These are phyloP conservation scores for Mormyrus proboscirostris DNA, from an alignment of 2,797 vertebrate species.

Conservation along the genomic window DNA sequence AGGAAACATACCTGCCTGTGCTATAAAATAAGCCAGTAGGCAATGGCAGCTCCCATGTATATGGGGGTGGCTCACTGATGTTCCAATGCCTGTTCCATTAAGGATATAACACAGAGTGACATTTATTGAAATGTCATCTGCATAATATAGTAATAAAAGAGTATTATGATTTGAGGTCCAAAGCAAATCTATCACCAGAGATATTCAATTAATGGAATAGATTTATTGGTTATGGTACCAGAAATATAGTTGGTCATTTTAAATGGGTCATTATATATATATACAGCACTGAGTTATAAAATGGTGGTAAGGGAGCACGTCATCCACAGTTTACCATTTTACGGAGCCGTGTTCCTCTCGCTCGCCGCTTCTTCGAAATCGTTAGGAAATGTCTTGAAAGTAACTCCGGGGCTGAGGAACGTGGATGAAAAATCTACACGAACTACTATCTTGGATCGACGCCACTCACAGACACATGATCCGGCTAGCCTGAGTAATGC, in stretches of 20 bases:
- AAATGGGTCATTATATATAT: conserved; percentile 18
- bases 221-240: conserved; percentile 12
- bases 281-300: conserved; percentile 13
- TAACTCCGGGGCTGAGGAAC: not conserved
- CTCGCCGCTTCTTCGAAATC: not conserved
- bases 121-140: conserved; percentile 24
- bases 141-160: conserved; percentile 22
- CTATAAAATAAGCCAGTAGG: not conserved
- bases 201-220: conserved; percentile 23
- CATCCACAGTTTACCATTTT: not conserved
- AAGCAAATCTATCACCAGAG: conserved; percentile 25
- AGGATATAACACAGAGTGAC: conserved; percentile 19
- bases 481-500: not conserved
- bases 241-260: conserved; percentile 12
- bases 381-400: not conserved
- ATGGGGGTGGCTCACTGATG: not conserved
- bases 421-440: not conserved
- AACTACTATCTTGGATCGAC: not conserved
- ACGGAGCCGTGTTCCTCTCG: not conserved
- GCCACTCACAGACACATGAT: not conserved
- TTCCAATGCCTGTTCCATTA: conserved; percentile 19
- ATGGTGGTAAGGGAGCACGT: not conserved
- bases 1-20: not conserved
- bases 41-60: not conserved
- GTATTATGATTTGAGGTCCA: conserved; percentile 24